These are phyloP conservation scores for Rhinolophus sinicus DNA, from an alignment of 2,113 vertebrate genomes.

Conservation along the genomic window DNA sequence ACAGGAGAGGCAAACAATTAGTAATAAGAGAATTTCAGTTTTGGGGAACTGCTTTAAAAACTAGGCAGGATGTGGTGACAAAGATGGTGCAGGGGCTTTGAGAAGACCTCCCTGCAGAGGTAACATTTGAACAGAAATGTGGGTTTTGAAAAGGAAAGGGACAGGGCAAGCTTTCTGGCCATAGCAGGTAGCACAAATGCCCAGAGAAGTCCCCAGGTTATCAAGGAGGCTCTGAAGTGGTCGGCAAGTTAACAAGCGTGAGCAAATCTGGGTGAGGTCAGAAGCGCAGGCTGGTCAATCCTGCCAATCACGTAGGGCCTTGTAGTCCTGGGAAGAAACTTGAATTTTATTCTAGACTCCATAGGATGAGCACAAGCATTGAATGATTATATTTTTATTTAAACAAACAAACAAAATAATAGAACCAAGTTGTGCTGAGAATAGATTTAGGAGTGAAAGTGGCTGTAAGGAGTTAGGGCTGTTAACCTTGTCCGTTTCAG, in stretches of 20 bases:
- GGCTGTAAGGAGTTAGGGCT: background rate
- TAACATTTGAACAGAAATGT: background rate
- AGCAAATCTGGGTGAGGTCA: background rate
- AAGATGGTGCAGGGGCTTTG: too few relatives aligned
- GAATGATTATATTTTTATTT: background rate
- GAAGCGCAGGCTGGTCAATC: fast-evolving
- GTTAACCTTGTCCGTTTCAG: background rate
- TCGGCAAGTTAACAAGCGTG: fast-evolving
- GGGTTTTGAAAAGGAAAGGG: background rate
- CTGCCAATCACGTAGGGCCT: fast-evolving
- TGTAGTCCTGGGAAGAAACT: background rate
- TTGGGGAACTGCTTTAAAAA: background rate
- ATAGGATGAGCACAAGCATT: background rate
- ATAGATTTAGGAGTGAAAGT: background rate
- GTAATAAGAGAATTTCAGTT: background rate
- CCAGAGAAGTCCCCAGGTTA: background rate
- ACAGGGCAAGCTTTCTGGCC: fast-evolving
- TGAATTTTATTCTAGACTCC: background rate
- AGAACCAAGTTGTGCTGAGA: background rate
- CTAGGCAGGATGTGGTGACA: background rate
- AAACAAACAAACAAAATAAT: background rate
- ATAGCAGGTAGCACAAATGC: background rate
- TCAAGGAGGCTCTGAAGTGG: fast-evolving
- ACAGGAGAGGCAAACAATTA: background rate
- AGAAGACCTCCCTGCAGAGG: background rate